phyloP scores from a whole-genome alignment of 2,797 vertebrate genomes.

The Melanotaenia trifasciata region DNA sequence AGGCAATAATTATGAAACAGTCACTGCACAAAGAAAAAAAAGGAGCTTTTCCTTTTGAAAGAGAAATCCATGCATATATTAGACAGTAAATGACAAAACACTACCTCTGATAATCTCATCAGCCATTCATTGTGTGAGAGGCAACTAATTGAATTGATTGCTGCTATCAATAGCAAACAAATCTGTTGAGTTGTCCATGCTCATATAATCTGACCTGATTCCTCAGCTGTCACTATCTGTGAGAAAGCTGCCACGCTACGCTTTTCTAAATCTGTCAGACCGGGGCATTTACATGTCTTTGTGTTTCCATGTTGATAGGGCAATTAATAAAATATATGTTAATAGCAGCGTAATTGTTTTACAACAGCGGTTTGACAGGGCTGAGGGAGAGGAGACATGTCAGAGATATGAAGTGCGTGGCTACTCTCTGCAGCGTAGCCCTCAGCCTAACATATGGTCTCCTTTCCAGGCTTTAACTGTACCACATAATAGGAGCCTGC shows the following conservation, averaged over 20 bases:
- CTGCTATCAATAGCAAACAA: conserved; percentile 95
- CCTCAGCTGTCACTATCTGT: conserved; percentile 94
- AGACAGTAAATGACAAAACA: conserved; percentile 72
- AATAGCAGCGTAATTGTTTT: conserved; percentile 89
- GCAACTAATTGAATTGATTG: conserved; percentile 83
- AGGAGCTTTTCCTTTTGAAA: conserved; percentile 59
- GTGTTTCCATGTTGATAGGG: conserved; percentile 84
- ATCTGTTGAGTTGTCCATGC: conserved; percentile 87
- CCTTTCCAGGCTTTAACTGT: conserved; percentile 80
- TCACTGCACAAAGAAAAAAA: conserved; percentile 66
- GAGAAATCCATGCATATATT: conserved; percentile 79
- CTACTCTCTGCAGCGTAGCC: conserved; percentile 70
- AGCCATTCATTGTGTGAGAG: conserved; percentile 65
- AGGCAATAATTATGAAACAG: conserved; percentile 82
- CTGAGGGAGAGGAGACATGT: conserved; percentile 74
- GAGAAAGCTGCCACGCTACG: conserved; percentile 92
- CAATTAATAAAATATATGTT: conserved; percentile 97
- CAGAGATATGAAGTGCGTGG: conserved; percentile 72
- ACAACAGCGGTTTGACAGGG: conserved; percentile 79
- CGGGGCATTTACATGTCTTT: conserved; percentile 79
- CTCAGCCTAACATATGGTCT: conserved; percentile 82
- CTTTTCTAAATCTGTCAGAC: conserved; percentile 83
- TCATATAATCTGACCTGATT: conserved; percentile 97
- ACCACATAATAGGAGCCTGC: conserved; percentile 76
- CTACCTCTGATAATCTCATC: conserved; percentile 67